Percentiles rank a stretch among this genome's conserved stretches.
phyloP scores from a whole-genome alignment of 1,140 invertebrate species.

The Elysia chlorotica region DNA sequence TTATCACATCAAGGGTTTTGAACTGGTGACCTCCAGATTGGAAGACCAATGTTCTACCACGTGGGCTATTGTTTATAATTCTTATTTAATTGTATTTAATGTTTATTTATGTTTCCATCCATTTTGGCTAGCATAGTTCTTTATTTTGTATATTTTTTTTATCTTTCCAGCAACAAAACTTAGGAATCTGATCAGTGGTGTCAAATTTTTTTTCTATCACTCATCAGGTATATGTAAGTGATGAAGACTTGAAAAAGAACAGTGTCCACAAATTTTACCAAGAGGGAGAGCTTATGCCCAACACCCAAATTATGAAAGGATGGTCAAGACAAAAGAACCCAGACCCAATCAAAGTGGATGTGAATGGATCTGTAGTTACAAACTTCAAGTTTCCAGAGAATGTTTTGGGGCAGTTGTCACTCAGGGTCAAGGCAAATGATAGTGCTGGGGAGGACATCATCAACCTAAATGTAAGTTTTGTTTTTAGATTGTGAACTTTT shows the following conservation, averaged over 20 bases:
- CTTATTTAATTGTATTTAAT: too few species aligned
- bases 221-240: background rate
- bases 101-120: too few species aligned
- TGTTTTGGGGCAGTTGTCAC: slow-evolving; percentile 8
- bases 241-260: slow-evolving; percentile 17
- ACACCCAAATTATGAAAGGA: background rate
- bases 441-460: slow-evolving; percentile 14
- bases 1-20: too few species aligned
- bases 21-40: too few species aligned
- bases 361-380: slow-evolving; percentile 25
- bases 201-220: background rate
- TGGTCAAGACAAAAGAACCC: background rate
- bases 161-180: too few species aligned
- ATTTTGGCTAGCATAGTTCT: too few species aligned
- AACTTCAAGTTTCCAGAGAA: slow-evolving; percentile 22
- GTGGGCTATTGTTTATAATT: too few species aligned
- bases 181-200: too few species aligned
- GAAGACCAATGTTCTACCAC: too few species aligned
- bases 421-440: slow-evolving; percentile 23
- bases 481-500: background rate
- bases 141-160: too few species aligned
- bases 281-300: background rate
- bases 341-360: slow-evolving; percentile 5
- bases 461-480: slow-evolving; percentile 20
- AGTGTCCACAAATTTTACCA: slow-evolving; percentile 10